Percentiles rank a stretch among this genome's conserved stretches.
phyloP scores from a whole-genome alignment of 2,113 vertebrate species.

The Prionailurus bengalensis region DNA sequence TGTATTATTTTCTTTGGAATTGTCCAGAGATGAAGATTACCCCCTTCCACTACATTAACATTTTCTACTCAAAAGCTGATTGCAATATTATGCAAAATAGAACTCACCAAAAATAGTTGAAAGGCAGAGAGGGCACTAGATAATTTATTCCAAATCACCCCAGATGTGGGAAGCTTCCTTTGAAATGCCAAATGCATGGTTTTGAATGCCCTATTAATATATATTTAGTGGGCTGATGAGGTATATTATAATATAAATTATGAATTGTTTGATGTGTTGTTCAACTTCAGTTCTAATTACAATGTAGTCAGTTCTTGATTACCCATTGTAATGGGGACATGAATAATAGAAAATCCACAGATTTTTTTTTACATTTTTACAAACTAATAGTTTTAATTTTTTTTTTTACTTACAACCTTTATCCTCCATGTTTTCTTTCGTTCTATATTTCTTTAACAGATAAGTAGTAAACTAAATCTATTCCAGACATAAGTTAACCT shows the following conservation, averaged over 20 bases:
- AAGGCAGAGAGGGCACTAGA: slow-evolving; percentile 68
- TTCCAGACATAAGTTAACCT: neutral
- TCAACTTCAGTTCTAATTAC: slow-evolving; percentile 75
- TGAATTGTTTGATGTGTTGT: slow-evolving; percentile 69
- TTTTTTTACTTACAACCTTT: neutral
- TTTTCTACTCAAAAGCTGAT: slow-evolving; percentile 70
- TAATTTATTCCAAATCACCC: slow-evolving; percentile 59
- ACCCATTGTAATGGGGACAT: slow-evolving; percentile 66
- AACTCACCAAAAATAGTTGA: slow-evolving; percentile 73
- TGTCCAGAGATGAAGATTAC: slow-evolving; percentile 51
- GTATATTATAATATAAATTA: slow-evolving; percentile 80
- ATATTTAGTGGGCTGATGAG: slow-evolving; percentile 76
- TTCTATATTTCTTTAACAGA: neutral
- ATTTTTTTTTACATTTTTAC: slow-evolving; percentile 36
- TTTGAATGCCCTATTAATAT: slow-evolving; percentile 79
- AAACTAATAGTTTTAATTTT: neutral
- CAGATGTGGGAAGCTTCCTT: slow-evolving; percentile 66
- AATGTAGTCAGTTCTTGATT: slow-evolving; percentile 76
- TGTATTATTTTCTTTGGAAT: slow-evolving; percentile 67
- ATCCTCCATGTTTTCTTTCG: neutral
- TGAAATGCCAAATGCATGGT: slow-evolving; percentile 65
- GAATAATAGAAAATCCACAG: slow-evolving; percentile 39
- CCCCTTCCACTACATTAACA: slow-evolving; percentile 8
- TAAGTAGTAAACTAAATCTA: neutral
- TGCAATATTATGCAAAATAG: slow-evolving; percentile 76